Percentiles rank a stretch among this genome's conserved stretches.
These are phyloP conservation scores for Pogonomyrmex barbatus DNA, from an alignment of 1,140 invertebrate genomes.

Conservation along the genomic window DNA sequence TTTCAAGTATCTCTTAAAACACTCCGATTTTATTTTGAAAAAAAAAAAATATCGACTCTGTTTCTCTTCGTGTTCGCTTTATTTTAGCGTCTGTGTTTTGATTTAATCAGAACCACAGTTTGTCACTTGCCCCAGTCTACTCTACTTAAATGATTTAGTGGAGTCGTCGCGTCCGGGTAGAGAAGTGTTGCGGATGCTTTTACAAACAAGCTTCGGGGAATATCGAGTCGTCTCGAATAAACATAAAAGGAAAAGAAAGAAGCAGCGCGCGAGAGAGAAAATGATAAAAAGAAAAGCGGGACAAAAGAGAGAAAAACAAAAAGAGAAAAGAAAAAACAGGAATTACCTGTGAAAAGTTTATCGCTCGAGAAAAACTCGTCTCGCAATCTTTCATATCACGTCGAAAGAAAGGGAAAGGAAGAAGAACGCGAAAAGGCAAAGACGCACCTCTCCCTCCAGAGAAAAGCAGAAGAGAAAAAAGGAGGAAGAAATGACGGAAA, in stretches of 20 bases:
- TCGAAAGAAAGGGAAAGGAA: not conserved
- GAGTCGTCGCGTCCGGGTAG: not conserved
- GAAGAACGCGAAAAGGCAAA: slow-evolving; percentile 12
- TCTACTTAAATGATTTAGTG: slow-evolving; percentile 21
- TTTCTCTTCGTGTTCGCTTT: not conserved
- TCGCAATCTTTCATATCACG: slow-evolving; percentile 40
- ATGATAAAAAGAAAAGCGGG: too few species aligned
- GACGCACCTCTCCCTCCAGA: too few species aligned
- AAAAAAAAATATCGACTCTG: not conserved
- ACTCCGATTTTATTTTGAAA: not conserved
- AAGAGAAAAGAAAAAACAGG: not conserved
- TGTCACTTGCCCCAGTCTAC: slow-evolving; percentile 13
- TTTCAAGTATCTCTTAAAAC: not conserved
- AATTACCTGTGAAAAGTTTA: not conserved
- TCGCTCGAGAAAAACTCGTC: slow-evolving; percentile 43
- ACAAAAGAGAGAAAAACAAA: not conserved
- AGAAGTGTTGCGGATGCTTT: slow-evolving; percentile 8
- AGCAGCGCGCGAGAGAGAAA: not conserved
- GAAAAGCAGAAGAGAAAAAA: not conserved
- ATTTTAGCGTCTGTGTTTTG: not conserved
- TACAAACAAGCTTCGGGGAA: slow-evolving; percentile 20
- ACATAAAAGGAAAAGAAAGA: slow-evolving; percentile 1
- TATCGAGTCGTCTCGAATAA: slow-evolving; percentile 22
- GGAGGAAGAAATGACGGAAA: not conserved
- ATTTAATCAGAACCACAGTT: not conserved